Percentiles rank a stretch among this genome's conserved stretches.
Evolutionary conservation across 2,797 vertebrate species (phyloP).

Genomic region (Columba guinea): DNA sequence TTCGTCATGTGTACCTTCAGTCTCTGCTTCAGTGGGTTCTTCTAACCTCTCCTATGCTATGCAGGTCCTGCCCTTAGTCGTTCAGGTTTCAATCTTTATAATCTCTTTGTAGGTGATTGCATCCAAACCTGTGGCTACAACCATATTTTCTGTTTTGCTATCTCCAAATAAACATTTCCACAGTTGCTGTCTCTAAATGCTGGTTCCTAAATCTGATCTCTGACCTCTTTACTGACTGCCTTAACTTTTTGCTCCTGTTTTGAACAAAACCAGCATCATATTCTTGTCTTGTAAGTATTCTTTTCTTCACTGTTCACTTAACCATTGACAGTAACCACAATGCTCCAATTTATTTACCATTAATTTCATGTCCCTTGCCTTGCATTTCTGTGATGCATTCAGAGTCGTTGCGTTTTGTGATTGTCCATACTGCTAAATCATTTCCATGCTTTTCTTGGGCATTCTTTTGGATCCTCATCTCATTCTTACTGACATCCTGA

Average conservation of each 20-base stretch:
- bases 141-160: not conserved
- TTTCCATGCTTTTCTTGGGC: not conserved
- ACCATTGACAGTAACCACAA: not conserved
- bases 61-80: not conserved
- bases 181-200: not conserved
- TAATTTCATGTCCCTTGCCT: not conserved
- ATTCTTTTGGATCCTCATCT: not conserved
- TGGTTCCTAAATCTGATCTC: not conserved
- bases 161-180: not conserved
- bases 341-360: not conserved
- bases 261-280: not conserved
- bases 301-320: not conserved
- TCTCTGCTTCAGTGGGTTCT: not conserved
- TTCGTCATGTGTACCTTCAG: not conserved
- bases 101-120: not conserved
- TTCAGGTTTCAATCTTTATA: not conserved
- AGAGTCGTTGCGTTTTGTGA: not conserved
- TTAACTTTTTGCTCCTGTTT: not conserved
- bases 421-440: not conserved
- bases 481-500: not conserved
- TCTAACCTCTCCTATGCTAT: not conserved
- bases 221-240: not conserved
- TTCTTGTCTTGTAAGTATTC: not conserved
- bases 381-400: not conserved
- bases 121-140: not conserved